Percentiles rank a stretch among this genome's conserved stretches.
These are phyloP conservation scores for Thumatha senex DNA, from an alignment of 2,888 invertebrate genomes.

Conservation along the genomic window DNA sequence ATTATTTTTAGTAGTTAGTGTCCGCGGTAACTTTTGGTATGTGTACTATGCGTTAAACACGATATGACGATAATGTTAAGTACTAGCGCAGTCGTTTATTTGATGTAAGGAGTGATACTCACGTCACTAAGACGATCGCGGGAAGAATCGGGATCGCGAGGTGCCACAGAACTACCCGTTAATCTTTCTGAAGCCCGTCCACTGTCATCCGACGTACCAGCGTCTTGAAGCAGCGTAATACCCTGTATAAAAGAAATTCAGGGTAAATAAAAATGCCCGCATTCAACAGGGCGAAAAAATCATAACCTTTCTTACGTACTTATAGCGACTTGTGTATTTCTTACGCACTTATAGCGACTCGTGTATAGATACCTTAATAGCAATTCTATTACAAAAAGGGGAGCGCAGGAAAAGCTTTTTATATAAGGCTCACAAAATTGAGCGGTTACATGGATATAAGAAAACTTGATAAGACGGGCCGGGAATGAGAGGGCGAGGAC, in stretches of 20 bases:
- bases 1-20: slow-evolving; percentile 14
- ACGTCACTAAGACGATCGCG: slow-evolving; percentile 94
- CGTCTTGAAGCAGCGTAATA: slow-evolving; percentile 89
- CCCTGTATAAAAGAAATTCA: slow-evolving; percentile 82
- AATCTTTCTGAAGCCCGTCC: slow-evolving; percentile 92
- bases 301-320: slow-evolving; percentile 42
- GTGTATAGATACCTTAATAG: slow-evolving; percentile 60
- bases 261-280: slow-evolving; percentile 37
- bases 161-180: slow-evolving; percentile 89
- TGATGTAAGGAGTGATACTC: slow-evolving; percentile 72
- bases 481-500: slow-evolving; percentile 57
- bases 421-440: slow-evolving; percentile 71
- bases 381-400: slow-evolving; percentile 61
- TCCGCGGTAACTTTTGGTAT: slow-evolving; percentile 24
- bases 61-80: not conserved
- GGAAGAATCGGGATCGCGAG: slow-evolving; percentile 91
- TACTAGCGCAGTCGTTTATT: no score
- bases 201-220: slow-evolving; percentile 93
- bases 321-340: slow-evolving; percentile 49
- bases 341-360: slow-evolving; percentile 44
- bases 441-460: slow-evolving; percentile 77
- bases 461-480: slow-evolving; percentile 76
- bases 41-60: slow-evolving; percentile 30
- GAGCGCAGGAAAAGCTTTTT: slow-evolving; percentile 62
- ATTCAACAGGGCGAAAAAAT: slow-evolving; percentile 32